phyloP scores from a whole-genome alignment of 64 coral and sea anemone species.

The Montipora sp. region DNA sequence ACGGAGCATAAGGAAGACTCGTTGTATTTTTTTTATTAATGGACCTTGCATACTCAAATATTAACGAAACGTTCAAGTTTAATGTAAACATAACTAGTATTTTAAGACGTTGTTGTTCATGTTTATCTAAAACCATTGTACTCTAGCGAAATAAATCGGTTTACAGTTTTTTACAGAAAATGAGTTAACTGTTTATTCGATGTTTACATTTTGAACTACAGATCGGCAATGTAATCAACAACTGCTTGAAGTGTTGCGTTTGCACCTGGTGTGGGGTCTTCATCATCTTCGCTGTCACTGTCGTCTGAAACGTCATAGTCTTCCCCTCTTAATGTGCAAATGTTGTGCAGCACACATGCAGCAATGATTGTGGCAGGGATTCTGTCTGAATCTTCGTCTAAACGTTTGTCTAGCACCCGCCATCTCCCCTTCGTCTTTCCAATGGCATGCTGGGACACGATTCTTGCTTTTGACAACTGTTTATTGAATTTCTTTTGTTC shows the following conservation, averaged over 20 bases:
- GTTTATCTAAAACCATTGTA: neutral
- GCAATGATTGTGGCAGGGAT: conserved; percentile 36
- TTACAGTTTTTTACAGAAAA: neutral
- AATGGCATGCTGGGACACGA: conserved; percentile 54
- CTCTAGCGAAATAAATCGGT: neutral
- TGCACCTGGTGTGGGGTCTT: conserved; percentile 62
- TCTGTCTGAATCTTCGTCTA: conserved; percentile 48
- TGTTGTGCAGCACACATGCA: conserved; percentile 38
- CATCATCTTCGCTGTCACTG: conserved; percentile 23
- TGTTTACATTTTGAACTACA: neutral
- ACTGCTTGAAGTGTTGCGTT: conserved; percentile 52
- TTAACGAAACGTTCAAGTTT: neutral
- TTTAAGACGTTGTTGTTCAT: neutral
- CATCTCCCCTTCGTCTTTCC: conserved; percentile 51
- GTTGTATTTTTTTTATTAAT: neutral
- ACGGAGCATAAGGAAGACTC: neutral
- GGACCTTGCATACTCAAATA: neutral
- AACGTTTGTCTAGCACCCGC: conserved; percentile 32
- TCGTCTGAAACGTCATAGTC: conserved; percentile 11
- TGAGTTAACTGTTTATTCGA: neutral
- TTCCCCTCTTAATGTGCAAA: conserved; percentile 48
- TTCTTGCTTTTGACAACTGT: conserved; percentile 48
- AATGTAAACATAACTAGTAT: neutral
- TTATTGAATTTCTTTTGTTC: conserved; percentile 64
- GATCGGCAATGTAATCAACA: neutral